These are phyloP conservation scores for Falco berigora DNA, from an alignment of 2,797 vertebrate species.

Conservation along the genomic window DNA sequence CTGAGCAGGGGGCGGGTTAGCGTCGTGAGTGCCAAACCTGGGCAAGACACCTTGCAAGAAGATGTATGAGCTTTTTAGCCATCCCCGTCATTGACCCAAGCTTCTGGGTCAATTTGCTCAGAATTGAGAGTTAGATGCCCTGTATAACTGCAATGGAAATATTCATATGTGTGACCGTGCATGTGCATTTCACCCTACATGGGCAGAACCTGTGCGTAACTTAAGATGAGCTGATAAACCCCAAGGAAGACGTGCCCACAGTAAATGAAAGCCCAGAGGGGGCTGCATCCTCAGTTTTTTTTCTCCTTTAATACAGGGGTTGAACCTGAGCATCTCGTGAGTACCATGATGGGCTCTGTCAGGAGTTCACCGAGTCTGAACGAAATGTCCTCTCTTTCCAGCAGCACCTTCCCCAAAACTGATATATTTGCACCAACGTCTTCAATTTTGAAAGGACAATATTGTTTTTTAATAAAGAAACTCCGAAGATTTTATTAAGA, in stretches of 20 bases:
- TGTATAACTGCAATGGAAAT: neutral
- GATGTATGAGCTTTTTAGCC: neutral
- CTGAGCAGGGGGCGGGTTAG: neutral
- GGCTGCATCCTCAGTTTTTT: too few relatives aligned
- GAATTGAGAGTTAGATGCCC: neutral
- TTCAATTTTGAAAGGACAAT: neutral
- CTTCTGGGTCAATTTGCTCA: neutral
- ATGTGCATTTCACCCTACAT: neutral
- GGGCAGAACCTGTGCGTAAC: neutral
- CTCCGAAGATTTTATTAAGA: neutral
- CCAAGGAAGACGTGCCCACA: neutral
- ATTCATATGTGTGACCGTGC: neutral
- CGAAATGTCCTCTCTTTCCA: neutral
- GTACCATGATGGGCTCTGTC: neutral
- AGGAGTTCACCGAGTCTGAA: neutral
- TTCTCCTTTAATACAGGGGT: neutral
- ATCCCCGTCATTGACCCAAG: neutral
- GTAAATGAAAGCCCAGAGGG: neutral
- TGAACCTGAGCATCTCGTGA: neutral
- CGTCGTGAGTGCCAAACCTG: neutral
- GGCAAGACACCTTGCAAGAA: neutral
- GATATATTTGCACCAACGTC: neutral
- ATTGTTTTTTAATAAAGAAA: neutral
- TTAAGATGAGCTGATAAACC: neutral
- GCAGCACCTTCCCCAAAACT: neutral